Conservation (phyloP, 2,797 vertebrate species). For the Coccyzus lansbergi region DNA sequence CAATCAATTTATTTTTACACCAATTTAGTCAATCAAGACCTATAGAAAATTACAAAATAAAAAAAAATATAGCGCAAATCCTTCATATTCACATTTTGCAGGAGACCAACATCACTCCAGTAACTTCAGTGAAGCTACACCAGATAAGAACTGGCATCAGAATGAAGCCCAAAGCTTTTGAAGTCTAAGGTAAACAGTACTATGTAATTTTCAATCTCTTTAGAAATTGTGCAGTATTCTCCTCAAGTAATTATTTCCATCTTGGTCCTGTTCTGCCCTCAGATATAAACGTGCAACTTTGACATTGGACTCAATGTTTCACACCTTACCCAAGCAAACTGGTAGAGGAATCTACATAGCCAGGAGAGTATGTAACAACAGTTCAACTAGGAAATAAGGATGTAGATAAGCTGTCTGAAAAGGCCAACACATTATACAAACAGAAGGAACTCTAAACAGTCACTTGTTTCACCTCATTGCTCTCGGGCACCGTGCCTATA, state of each 20-base stretch:
- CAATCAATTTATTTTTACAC: background rate
- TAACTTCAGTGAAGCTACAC: background rate
- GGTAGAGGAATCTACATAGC: background rate
- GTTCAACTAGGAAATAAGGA: background rate
- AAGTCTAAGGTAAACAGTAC: background rate
- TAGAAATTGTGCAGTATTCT: background rate
- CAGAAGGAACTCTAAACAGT: background rate
- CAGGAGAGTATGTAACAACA: background rate
- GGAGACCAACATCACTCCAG: background rate
- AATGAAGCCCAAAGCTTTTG: background rate
- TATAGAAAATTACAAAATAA: background rate
- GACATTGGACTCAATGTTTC: background rate
- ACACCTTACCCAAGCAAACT: background rate
- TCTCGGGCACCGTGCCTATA: background rate
- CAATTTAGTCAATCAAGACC: background rate
- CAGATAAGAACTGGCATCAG: background rate
- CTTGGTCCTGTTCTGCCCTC: background rate
- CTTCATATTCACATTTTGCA: background rate
- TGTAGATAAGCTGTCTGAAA: background rate
- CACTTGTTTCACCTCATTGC: background rate
- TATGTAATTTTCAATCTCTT: background rate
- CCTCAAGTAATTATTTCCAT: background rate
- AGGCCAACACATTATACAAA: background rate
- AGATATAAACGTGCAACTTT: background rate
- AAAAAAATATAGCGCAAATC: background rate